Evolutionary conservation across 2,797 vertebrate species (phyloP).

Genomic region (Petrocephalus schoutedeni): DNA sequence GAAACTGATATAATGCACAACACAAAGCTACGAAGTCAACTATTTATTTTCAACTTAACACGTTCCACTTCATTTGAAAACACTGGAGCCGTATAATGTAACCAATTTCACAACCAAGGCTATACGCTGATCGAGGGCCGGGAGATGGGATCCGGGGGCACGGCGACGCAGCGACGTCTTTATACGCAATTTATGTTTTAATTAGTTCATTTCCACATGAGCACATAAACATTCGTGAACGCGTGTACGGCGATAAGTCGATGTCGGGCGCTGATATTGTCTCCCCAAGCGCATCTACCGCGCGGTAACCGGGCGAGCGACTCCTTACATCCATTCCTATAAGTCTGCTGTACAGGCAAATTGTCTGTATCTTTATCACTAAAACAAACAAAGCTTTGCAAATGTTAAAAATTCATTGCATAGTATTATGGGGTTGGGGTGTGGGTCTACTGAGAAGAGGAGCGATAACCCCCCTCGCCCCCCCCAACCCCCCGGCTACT

Average conservation of each 20-base stretch:
- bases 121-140: background rate
- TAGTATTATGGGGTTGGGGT: background rate
- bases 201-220: slow-evolving; percentile 20
- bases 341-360: background rate
- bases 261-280: background rate
- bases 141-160: slow-evolving; percentile 1
- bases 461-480: slow-evolving; percentile 33
- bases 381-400: background rate
- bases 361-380: background rate
- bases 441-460: background rate
- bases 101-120: slow-evolving; percentile 55
- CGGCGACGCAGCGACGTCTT: background rate
- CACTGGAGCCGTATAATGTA: slow-evolving; percentile 65
- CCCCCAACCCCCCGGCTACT: slow-evolving; percentile 25
- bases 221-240: slow-evolving; percentile 18
- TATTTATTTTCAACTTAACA: slow-evolving; percentile 70
- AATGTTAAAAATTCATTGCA: background rate
- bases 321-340: background rate
- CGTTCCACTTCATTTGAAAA: slow-evolving; percentile 69
- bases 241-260: background rate
- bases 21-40: slow-evolving; percentile 62
- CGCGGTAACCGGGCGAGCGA: background rate
- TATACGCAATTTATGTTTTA: slow-evolving; percentile 29
- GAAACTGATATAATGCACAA: slow-evolving; percentile 62
- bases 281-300: background rate